phyloP scores from a whole-genome alignment of 2,888 invertebrate genomes.

The Hecatera dysodea region DNA sequence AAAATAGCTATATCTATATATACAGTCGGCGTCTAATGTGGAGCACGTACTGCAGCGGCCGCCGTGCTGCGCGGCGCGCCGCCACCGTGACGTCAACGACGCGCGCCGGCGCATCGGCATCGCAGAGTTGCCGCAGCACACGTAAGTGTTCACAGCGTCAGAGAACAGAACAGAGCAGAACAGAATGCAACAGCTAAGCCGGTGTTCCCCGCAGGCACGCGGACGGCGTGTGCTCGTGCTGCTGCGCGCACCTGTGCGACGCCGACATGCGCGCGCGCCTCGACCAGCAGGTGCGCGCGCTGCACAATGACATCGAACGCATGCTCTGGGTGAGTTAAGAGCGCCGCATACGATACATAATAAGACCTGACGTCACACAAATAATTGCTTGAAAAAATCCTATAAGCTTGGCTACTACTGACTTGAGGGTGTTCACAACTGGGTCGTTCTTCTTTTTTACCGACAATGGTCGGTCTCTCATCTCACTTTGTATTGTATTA shows the following conservation, averaged over 20 bases:
- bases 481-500: too few relatives aligned
- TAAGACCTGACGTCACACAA: too few relatives aligned
- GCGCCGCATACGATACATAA: too few relatives aligned
- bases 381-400: too few relatives aligned
- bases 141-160: too few relatives aligned
- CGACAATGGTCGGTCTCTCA: too few relatives aligned
- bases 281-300: slow-evolving; percentile 18
- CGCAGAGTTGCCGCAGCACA: too few relatives aligned
- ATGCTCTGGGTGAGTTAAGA: slow-evolving; percentile 21
- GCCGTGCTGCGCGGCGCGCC: slow-evolving; percentile 49
- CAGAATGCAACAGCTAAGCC: too few relatives aligned
- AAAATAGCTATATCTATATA: not conserved
- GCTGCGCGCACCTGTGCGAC: slow-evolving; percentile 34
- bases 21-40: not conserved
- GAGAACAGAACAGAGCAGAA: too few relatives aligned
- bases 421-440: too few relatives aligned
- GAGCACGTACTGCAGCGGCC: not conserved
- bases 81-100: slow-evolving; percentile 43
- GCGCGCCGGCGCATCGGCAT: slow-evolving; percentile 23
- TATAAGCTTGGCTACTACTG: too few relatives aligned
- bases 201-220: not conserved
- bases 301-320: slow-evolving; percentile 29
- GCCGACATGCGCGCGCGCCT: not conserved
- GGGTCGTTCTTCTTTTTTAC: too few relatives aligned
- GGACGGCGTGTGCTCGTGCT: slow-evolving; percentile 30